Conservation (phyloP, 2,888 invertebrate species). For the Autographa pulchrina region DNA sequence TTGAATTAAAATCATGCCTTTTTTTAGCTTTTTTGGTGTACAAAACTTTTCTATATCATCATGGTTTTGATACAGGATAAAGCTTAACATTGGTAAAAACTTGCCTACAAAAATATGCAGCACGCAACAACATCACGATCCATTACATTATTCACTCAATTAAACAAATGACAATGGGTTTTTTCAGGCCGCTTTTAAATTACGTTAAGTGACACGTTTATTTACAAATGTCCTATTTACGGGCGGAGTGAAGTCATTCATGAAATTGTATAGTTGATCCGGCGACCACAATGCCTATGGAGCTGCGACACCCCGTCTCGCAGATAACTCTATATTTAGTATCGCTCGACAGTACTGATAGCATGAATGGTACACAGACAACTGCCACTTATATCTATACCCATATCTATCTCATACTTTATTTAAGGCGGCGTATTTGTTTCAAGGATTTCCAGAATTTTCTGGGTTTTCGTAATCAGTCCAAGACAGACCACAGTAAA, state of each 20-base stretch:
- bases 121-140: neutral
- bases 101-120: neutral
- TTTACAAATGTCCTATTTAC: constrained; percentile 51
- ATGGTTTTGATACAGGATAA: too few relatives aligned
- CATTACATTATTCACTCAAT: constrained; percentile 21
- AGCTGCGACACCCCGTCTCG: constrained; percentile 42
- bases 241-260: constrained; percentile 48
- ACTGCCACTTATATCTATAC: constrained; percentile 27
- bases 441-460: constrained; percentile 17
- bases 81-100: neutral
- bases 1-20: neutral
- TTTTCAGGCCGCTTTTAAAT: constrained; percentile 29
- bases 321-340: constrained; percentile 49
- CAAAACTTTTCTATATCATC: too few relatives aligned
- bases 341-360: constrained; percentile 24
- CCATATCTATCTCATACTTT: neutral
- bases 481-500: constrained; percentile 19
- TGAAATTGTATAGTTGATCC: constrained; percentile 54
- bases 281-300: constrained; percentile 49
- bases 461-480: constrained; percentile 16
- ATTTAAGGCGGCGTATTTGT: constrained; percentile 16
- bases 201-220: constrained; percentile 41
- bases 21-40: neutral
- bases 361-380: constrained; percentile 44
- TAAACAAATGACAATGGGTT: constrained; percentile 33